Percentiles rank a stretch among this genome's conserved stretches.
Conservation (phyloP, 2,113 vertebrate species). For the Myxocyprinus asiaticus region DNA sequence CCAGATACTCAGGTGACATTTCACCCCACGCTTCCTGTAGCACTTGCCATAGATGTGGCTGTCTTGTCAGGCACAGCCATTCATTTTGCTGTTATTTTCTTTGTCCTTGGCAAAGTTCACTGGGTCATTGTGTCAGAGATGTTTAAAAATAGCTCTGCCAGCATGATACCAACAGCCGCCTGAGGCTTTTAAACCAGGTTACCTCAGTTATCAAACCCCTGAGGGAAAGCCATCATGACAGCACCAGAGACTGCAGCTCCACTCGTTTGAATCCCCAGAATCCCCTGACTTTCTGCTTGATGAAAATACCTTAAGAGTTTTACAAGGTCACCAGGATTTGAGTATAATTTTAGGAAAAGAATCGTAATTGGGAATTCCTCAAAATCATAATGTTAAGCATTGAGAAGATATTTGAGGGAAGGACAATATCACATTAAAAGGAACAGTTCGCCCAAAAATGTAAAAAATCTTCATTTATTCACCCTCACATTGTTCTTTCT, state of each 20-base stretch:
- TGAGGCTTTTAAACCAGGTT: slow-evolving; percentile 42
- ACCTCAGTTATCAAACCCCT: slow-evolving; percentile 37
- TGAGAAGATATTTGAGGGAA: background rate
- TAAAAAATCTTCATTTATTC: no score
- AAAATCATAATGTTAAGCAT: background rate
- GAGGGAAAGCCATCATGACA: slow-evolving; percentile 16
- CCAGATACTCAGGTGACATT: no score
- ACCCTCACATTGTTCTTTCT: no score
- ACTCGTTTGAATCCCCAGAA: slow-evolving; percentile 2
- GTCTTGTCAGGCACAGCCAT: no score
- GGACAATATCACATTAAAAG: background rate
- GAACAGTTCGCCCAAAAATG: background rate
- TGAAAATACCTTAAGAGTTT: background rate
- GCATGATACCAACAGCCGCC: slow-evolving; percentile 39
- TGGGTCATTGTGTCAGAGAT: slow-evolving; percentile 54
- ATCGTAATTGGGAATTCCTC: background rate
- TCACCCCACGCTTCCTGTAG: no score
- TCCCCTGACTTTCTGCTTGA: background rate
- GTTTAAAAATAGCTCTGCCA: slow-evolving; percentile 54
- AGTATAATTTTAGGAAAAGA: background rate
- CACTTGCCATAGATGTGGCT: no score
- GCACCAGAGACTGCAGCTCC: slow-evolving; percentile 17
- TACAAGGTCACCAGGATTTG: background rate
- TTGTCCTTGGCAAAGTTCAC: slow-evolving; percentile 55
- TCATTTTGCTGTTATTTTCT: slow-evolving; percentile 36